Evolutionary conservation across 2,888 invertebrate species (phyloP).

Genomic region (Raillietiella orientalis): DNA sequence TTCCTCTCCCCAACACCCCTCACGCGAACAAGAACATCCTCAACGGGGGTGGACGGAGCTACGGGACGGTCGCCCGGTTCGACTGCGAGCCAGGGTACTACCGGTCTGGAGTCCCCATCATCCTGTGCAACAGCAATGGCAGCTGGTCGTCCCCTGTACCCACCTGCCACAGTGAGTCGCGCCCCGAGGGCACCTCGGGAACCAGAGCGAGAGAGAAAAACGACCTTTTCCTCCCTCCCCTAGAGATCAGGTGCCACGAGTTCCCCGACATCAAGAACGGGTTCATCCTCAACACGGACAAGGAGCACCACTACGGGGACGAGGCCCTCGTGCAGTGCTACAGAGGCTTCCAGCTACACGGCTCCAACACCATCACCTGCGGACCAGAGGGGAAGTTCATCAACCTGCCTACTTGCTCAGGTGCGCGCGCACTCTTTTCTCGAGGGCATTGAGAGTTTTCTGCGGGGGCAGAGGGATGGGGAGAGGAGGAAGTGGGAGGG

Average conservation of each 20-base stretch:
- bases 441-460: too few relatives aligned
- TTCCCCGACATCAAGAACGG: constrained; percentile 36
- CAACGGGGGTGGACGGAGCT: constrained; percentile 66
- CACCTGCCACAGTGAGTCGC: constrained; percentile 32
- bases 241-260: constrained; percentile 8
- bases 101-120: constrained; percentile 53
- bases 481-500: too few relatives aligned
- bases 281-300: constrained; percentile 40
- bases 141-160: constrained; percentile 81
- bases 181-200: constrained; percentile 9
- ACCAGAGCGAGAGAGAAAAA: neutral
- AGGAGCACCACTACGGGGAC: constrained; percentile 49
- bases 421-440: constrained; percentile 13
- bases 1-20: constrained; percentile 48
- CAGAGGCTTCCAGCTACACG: constrained; percentile 50
- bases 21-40: constrained; percentile 56
- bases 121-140: constrained; percentile 78
- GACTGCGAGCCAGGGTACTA: constrained; percentile 74
- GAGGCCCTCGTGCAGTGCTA: constrained; percentile 71
- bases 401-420: constrained; percentile 52
- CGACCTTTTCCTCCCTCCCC: neutral
- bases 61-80: constrained; percentile 67
- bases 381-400: constrained; percentile 52
- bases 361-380: constrained; percentile 48
- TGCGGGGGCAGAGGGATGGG: too few relatives aligned